Conservation (phyloP, 37 sponge, comb jelly and placozoan genomes). For the Aplysina aerophoba region DNA sequence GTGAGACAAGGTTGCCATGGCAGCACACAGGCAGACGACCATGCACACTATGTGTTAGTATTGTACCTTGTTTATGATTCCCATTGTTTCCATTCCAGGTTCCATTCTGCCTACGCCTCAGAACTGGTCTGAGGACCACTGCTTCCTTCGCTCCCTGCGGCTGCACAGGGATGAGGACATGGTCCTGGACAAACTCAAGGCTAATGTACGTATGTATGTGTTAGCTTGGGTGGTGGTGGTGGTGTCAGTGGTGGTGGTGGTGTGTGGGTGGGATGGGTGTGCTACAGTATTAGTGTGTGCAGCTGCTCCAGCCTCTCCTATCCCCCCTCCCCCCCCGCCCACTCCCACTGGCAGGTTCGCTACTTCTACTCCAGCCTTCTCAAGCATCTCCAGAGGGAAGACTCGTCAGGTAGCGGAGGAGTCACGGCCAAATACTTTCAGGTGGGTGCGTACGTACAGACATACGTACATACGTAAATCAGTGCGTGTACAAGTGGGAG, state of each 20-base stretch:
- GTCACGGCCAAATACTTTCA: constrained; percentile 1
- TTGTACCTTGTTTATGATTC: no score
- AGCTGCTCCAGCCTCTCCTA: background rate
- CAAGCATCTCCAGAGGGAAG: constrained; percentile 30
- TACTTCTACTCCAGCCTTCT: constrained; percentile 26
- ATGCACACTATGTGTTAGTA: background rate
- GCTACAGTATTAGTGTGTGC: background rate
- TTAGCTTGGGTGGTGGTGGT: background rate
- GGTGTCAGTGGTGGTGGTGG: no score
- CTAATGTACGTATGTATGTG: constrained; percentile 17
- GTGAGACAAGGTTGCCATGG: background rate
- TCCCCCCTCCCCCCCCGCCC: background rate
- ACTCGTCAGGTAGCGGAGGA: constrained; percentile 17
- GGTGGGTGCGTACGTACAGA: constrained; percentile 6
- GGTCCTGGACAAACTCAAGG: constrained; percentile 30
- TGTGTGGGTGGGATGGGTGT: background rate
- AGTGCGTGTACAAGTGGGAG: no score
- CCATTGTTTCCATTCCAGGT: background rate
- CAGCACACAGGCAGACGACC: background rate
- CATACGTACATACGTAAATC: no score
- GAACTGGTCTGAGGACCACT: constrained; percentile 61
- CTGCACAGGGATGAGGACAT: constrained; percentile 77
- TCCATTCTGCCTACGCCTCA: background rate
- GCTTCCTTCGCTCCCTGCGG: constrained; percentile 53
- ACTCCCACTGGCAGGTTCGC: background rate